Evolutionary conservation across 2,888 invertebrate genomes (phyloP).

Genomic region (Cephus runcator): DNA sequence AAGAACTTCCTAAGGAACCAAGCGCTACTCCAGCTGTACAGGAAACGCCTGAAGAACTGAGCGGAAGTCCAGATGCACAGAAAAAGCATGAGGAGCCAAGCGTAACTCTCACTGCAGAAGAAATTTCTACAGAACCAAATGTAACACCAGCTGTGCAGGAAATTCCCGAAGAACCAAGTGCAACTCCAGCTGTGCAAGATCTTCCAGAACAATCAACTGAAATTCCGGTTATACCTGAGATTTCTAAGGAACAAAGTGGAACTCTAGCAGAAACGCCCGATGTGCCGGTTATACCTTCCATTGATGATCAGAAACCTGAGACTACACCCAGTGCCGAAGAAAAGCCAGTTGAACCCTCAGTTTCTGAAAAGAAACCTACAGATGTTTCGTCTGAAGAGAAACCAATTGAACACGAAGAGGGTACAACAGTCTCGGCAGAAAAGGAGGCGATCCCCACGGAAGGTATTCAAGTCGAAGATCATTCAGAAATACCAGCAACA

Average conservation of each 20-base stretch:
- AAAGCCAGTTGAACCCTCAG: slow-evolving; percentile 19
- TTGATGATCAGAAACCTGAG: slow-evolving; percentile 24
- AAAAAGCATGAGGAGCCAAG: slow-evolving; percentile 12
- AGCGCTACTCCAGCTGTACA: slow-evolving; percentile 10
- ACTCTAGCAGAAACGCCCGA: slow-evolving; percentile 17
- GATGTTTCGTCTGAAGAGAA: slow-evolving; percentile 12
- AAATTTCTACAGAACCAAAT: background rate
- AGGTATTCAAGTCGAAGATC: background rate
- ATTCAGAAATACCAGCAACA: slow-evolving; percentile 3
- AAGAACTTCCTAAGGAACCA: slow-evolving; percentile 13
- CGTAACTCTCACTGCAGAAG: slow-evolving; percentile 10
- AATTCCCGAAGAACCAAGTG: slow-evolving; percentile 16
- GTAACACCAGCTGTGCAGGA: slow-evolving; percentile 10
- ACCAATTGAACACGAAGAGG: slow-evolving; percentile 10
- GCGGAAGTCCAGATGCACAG: slow-evolving; percentile 2
- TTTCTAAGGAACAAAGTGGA: background rate
- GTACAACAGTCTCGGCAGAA: slow-evolving; percentile 1
- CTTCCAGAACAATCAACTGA: slow-evolving; percentile 4
- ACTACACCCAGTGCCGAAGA: slow-evolving; percentile 21
- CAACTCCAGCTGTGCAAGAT: slow-evolving; percentile 18
- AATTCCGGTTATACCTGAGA: slow-evolving; percentile 14
- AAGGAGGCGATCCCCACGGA: slow-evolving; percentile 8
- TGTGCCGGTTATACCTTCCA: slow-evolving; percentile 25
- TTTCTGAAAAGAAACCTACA: slow-evolving; percentile 15
- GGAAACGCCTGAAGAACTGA: slow-evolving; percentile 8